Evolutionary conservation across 2,797 vertebrate species (phyloP).

Genomic region (Falco novaeseelandiae): DNA sequence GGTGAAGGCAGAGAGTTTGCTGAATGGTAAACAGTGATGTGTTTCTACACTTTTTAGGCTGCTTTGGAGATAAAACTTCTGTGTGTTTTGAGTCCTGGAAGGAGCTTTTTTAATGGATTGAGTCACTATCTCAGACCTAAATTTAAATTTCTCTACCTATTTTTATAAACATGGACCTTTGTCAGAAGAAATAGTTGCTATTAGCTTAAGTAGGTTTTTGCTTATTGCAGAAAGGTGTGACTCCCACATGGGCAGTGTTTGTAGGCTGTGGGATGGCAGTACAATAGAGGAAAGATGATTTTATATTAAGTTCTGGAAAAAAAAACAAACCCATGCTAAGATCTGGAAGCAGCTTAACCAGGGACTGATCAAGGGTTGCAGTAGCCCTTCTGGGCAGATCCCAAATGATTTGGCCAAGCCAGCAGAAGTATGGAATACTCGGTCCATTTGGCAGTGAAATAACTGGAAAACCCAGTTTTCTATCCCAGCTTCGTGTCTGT

Average conservation of each 20-base stretch:
- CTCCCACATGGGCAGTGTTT: background rate
- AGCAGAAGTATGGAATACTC: background rate
- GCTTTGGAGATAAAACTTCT: background rate
- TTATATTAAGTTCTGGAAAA: background rate
- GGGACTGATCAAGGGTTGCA: background rate
- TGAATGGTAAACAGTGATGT: rapidly evolving
- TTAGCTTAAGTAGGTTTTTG: background rate
- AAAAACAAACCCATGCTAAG: rapidly evolving
- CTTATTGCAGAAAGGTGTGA: rapidly evolving
- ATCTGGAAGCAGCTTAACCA: background rate
- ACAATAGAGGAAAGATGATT: background rate
- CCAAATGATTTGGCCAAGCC: background rate
- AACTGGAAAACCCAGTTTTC: background rate
- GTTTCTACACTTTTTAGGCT: background rate
- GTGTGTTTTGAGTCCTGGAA: background rate
- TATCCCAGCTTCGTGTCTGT: rapidly evolving
- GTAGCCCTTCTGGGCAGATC: background rate
- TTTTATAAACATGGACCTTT: background rate
- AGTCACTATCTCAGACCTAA: background rate
- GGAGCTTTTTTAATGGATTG: background rate
- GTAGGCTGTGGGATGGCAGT: rapidly evolving
- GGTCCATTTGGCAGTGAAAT: background rate
- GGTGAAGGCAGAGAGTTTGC: background rate
- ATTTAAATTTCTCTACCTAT: background rate
- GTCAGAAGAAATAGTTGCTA: background rate